phyloP scores from a whole-genome alignment of 1,140 invertebrate species.

The Agrypnia vestita region DNA sequence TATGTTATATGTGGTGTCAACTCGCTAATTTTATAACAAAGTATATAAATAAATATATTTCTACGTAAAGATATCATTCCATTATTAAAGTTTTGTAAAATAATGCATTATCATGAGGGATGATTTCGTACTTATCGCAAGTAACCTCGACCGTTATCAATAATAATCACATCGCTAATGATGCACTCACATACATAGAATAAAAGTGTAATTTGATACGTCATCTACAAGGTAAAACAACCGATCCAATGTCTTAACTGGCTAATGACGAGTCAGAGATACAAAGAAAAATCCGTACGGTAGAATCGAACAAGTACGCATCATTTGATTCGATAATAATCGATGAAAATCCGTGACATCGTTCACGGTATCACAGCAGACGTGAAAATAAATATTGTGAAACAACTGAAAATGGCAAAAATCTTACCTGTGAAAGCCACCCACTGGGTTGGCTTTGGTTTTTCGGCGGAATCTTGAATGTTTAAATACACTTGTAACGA shows the following conservation, averaged over 20 bases:
- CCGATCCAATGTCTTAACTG: not conserved
- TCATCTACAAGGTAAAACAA: constrained; percentile 25
- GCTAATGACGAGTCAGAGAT: not conserved
- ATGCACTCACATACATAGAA: not conserved
- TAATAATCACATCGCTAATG: not conserved
- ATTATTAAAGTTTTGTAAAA: too few species aligned
- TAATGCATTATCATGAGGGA: not conserved
- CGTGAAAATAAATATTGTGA: constrained; percentile 42
- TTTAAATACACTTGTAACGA: constrained; percentile 73
- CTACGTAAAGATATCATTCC: too few species aligned
- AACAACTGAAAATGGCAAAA: constrained; percentile 32
- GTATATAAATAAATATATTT: too few species aligned
- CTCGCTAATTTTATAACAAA: too few species aligned
- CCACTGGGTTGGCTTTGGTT: constrained; percentile 73
- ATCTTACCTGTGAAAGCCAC: constrained; percentile 72
- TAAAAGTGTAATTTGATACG: constrained; percentile 28
- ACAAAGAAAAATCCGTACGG: not conserved
- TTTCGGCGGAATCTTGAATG: constrained; percentile 74
- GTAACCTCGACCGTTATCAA: constrained; percentile 17
- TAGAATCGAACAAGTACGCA: not conserved
- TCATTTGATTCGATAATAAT: constrained; percentile 24
- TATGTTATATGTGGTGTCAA: too few species aligned
- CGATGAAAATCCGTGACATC: constrained; percentile 9
- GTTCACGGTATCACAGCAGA: not conserved
- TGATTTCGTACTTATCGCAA: not conserved